Evolutionary conservation across 2,888 invertebrate species (phyloP), one percentile per base, ranked within the genome.

Genomic region (Tigriopus californicus): DNA sequence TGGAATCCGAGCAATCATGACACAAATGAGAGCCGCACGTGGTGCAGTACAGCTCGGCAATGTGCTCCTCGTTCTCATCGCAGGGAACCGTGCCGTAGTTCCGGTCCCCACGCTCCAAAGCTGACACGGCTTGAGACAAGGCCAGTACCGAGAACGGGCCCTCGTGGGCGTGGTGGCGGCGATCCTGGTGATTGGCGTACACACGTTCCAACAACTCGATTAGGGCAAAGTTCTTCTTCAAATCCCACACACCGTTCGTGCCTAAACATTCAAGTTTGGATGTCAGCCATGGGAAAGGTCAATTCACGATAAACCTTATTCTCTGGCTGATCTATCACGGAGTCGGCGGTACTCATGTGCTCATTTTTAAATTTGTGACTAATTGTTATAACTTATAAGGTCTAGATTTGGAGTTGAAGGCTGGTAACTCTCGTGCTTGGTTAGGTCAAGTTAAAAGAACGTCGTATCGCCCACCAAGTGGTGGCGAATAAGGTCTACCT

Each of bases 141-240:
- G 63, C 25, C 65, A 62, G 0, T 60, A 68, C 67, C 33, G 33
- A 33, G 8, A 33, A 33, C 4, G 33, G 33, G 4, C 33, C 33
- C 8, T 33, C 33, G 8, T 5, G 8, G 33, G 33, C 3, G 33
- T 33, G 33, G 8, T 3, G 3, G 33, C 33, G 33, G 48, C 67
- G 68, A 41, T 68, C 68, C 2, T 69, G 69, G 13, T 68, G 67
- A 61, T n/a, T 44, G 15, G n/a, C 44, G 15, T 76, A 75, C 22
- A 78, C 66, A 63, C 73, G 72, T 64, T 78, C 77, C 42, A 78
- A 65, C 8, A 78, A 65, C 62, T 78, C 78, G 18, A 78, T 67
- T 2, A 78, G 67, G 0, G 77, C 77, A 70, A 77, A 78, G 65
- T 78, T 78, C 65, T 78, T 78, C 67, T 78, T 76, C 62, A 76